Percentiles rank a stretch among this genome's conserved stretches.
Evolutionary conservation across 2,113 vertebrate genomes (phyloP).

Genomic region (Chascanopsetta lugubris): DNA sequence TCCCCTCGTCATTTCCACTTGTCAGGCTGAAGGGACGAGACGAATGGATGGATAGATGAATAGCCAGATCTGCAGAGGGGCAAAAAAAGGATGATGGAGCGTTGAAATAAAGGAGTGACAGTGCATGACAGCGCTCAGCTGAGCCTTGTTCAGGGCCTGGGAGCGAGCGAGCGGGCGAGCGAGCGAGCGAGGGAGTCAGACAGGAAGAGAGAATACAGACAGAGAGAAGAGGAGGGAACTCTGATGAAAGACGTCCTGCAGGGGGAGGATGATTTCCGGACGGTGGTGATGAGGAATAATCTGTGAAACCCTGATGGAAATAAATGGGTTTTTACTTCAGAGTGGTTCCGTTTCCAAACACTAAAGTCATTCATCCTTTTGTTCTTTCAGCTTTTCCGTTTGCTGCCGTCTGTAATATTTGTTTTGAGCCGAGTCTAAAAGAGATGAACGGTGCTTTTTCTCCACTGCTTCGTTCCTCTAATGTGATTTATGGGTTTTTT

Average conservation of each 20-base stretch:
- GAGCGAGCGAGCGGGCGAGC: too few relatives aligned
- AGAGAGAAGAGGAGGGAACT: constrained; percentile 9
- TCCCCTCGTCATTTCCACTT: constrained; percentile 62
- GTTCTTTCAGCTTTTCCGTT: constrained; percentile 11
- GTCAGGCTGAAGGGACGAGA: constrained; percentile 70
- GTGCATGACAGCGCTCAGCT: constrained; percentile 61
- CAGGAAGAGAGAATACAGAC: not conserved
- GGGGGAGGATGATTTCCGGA: constrained; percentile 17
- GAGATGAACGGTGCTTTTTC: not conserved
- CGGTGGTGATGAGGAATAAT: constrained; percentile 14
- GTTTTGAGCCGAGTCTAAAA: not conserved
- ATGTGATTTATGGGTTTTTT: not conserved
- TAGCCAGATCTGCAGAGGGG: constrained; percentile 62
- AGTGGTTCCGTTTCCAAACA: constrained; percentile 25
- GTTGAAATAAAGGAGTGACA: constrained; percentile 70
- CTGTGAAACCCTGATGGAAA: not conserved
- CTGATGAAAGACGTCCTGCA: not conserved
- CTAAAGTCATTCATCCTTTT: constrained; percentile 26
- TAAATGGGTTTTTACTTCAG: not conserved
- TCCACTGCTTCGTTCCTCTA: not conserved
- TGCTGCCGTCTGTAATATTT: not conserved
- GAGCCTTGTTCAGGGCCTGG: constrained; percentile 42
- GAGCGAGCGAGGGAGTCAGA: too few relatives aligned
- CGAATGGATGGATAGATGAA: constrained; percentile 69
- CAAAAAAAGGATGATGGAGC: constrained; percentile 63